Base-by-base conservation (phyloP, 2,113 vertebrate genomes). In the Pollimyrus isidori region DNA sequence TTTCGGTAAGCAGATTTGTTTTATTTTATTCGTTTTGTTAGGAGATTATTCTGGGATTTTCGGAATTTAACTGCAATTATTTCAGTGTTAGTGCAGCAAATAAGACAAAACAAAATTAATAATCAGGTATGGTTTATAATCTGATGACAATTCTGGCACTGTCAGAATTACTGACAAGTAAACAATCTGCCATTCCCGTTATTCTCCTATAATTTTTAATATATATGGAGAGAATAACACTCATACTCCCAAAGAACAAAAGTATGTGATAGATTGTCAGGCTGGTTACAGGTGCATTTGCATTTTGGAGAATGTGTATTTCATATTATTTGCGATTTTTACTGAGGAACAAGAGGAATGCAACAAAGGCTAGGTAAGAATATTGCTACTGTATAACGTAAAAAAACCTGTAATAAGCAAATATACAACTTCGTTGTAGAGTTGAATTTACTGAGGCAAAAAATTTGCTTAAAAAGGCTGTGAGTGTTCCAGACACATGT, bases 301-400 rank as follows among this genome's bases (percentile, higher is more conserved):
- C 30, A 80, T 42, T 80, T 80, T 80, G 35, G 73, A 19, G 73
- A 80, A 69, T 69, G n/a, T 65, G n/a, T 30, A 30, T 19, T 65
- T 26, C 39, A n/a, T 45, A 21, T 15, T 19, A 90, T 94, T 91
- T 94, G 91, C 92, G 90, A 94, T 88, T 92, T 94, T 93, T 93
- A 90, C 90, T 87, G 90, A 56, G 73, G 91, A 94, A 94, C 84
- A 92, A 94, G 93, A 88, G 92, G 91, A 93, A 84, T 23, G 91
- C 90, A 92, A 26, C 58, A 92, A 94, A 94, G 93, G 92, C 93
- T 92, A 93, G 93, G 91, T 92, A 95, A 94, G 93, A 94, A 93
- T 93, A 94, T 94, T 91, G 90, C 93, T 94, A n/a, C n/a, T n/a
- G n/a, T n/a, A 89, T 23, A 88, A 89, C 92, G 90, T 87, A 89